Base-by-base conservation (phyloP, 2,113 vertebrate species). In the Lamprotornis superbus region DNA sequence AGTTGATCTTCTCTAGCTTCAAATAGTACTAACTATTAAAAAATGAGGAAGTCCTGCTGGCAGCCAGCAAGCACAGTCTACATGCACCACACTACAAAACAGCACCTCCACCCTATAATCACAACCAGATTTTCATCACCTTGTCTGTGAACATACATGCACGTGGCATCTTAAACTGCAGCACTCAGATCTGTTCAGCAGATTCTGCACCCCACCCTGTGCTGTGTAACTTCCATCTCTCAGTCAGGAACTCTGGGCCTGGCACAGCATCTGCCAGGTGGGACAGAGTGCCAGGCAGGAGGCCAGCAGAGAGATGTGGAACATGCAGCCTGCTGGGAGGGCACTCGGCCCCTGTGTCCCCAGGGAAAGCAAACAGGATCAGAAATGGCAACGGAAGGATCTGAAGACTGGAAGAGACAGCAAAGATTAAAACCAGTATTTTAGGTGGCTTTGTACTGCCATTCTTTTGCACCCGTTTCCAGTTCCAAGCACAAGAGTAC, bases 171-270 rank as follows among this genome's bases (percentile, higher is more conserved):
- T 40, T 33, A n/a, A 73, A 61, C 68, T 61, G 80, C 73, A 57
- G 18, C 1, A 2, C 33, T 57, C 21, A 4, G 2, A 71, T 50
- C 55, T 93, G 89, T 37, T 55, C 35, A 33, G 18, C 30, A 50
- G 83, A 87, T 49, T 46, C 33, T 40, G 50, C 47, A n/a, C 23
- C 46, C 64, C 28, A 3, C 64, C 55, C 64, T 6, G 47, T 3
- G 5, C 63, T 0, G 0, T 3, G 28, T 3, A 50, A 8, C 59
- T 28, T 18, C 28, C 63, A 19, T 6, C 28, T 42, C 28, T 19
- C 83, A 8, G 37, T 7, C n/a, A 20, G 52, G 42, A 64, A 4
- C 49, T 16, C 33, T 24, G 8, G 65, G 57, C 52, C 44, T 14
- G 17, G 68, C 59, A 69, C 42, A 61, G 37, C 59, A 35, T 9